Conservation (phyloP, 2,797 vertebrate genomes). For the Falco rusticolus region DNA sequence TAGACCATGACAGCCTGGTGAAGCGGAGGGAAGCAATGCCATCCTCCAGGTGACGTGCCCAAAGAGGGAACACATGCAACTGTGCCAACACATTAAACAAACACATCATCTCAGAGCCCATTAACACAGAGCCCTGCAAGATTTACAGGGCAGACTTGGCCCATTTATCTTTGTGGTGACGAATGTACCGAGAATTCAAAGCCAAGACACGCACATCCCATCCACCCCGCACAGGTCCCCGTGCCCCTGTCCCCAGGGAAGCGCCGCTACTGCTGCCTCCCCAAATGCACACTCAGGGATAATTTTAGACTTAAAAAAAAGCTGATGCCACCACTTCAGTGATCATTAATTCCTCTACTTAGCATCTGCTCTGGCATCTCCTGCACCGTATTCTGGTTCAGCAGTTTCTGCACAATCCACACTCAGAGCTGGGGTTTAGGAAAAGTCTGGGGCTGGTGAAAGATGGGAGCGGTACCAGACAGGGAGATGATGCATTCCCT, state of each 20-base stretch:
- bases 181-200: background rate
- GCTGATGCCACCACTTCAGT: conserved; percentile 36
- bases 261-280: background rate
- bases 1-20: background rate
- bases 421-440: background rate
- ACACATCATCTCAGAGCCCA: background rate
- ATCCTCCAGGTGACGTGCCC: background rate
- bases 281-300: background rate
- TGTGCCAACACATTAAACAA: accelerated
- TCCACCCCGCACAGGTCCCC: accelerated
- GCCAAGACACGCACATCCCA: background rate
- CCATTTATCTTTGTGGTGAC: background rate
- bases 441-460: background rate
- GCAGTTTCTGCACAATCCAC: background rate
- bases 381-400: background rate
- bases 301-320: conserved; percentile 40
- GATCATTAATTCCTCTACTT: conserved; percentile 24
- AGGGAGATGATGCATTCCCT: background rate
- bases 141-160: background rate
- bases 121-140: background rate
- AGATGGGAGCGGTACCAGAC: background rate
- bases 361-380: conserved; percentile 25
- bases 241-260: background rate
- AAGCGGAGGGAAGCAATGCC: accelerated
- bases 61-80: accelerated